Evolutionary conservation across 2,797 vertebrate genomes (phyloP).

Genomic region (Cottoperca gobio): DNA sequence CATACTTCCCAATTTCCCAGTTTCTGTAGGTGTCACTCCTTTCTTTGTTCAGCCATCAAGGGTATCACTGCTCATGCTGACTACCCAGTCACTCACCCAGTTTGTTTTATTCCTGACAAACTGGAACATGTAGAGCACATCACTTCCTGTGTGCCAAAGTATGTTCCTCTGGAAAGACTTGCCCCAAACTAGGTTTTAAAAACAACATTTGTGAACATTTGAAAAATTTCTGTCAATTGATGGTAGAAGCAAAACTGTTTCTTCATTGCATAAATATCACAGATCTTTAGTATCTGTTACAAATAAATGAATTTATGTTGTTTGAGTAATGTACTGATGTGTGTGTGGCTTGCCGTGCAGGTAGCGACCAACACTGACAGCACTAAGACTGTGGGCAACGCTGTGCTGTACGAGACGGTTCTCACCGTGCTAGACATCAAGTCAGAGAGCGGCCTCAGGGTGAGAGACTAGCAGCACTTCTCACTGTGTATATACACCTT

Average conservation of each 20-base stretch:
- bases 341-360: slow-evolving; percentile 66
- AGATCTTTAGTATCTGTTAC: background rate
- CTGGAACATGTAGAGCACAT: background rate
- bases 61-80: background rate
- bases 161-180: background rate
- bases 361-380: slow-evolving; percentile 95
- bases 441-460: slow-evolving; percentile 92
- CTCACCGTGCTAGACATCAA: slow-evolving; percentile 91
- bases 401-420: slow-evolving; percentile 92
- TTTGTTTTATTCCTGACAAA: background rate
- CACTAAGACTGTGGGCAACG: slow-evolving; percentile 91
- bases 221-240: background rate
- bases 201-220: background rate
- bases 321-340: background rate
- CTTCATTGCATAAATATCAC: too few relatives aligned
- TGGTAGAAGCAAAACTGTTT: background rate
- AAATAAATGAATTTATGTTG: background rate
- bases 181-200: background rate
- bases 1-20: background rate
- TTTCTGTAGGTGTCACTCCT: background rate
- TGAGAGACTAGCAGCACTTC: slow-evolving; percentile 56
- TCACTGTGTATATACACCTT: background rate
- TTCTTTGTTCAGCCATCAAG: background rate
- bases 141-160: background rate
- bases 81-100: too few relatives aligned